Conservation (phyloP, 2,888 invertebrate genomes). For the Rhyacophila evoluta region DNA sequence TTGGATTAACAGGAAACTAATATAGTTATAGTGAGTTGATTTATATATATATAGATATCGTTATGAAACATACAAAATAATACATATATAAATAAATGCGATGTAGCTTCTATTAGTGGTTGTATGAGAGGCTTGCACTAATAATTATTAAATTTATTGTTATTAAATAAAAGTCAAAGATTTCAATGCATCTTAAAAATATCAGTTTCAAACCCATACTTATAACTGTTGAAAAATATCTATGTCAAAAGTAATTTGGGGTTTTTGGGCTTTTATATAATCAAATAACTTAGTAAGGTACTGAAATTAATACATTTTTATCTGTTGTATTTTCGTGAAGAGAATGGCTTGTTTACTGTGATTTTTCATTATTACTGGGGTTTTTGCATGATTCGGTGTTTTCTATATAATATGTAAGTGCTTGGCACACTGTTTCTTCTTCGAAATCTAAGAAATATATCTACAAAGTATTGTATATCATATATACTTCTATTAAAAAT, state of each 20-base stretch:
- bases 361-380: too few relatives aligned
- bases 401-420: constrained; percentile 7
- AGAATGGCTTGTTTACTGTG: constrained; percentile 24
- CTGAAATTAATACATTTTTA: constrained; percentile 17
- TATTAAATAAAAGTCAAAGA: not conserved
- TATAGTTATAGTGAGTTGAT: constrained; percentile 21
- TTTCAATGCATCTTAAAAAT: constrained; percentile 4
- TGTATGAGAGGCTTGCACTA: constrained; percentile 8
- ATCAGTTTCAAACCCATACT: not conserved
- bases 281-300: constrained; percentile 21
- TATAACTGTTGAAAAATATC: not conserved
- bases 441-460: not conserved
- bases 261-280: constrained; percentile 8
- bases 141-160: not conserved
- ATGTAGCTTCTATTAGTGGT: constrained; percentile 1
- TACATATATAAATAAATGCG: not conserved
- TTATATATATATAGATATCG: constrained; percentile 20
- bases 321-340: constrained; percentile 18
- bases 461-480: too few relatives aligned
- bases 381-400: constrained; percentile 24
- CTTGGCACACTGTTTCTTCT: not conserved
- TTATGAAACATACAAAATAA: constrained; percentile 1
- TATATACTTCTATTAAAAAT: too few relatives aligned
- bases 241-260: constrained; percentile 1
- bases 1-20: constrained; percentile 19